Evolutionary conservation across 2,113 vertebrate species (phyloP).

Genomic region (Hemichromis elongatus): DNA sequence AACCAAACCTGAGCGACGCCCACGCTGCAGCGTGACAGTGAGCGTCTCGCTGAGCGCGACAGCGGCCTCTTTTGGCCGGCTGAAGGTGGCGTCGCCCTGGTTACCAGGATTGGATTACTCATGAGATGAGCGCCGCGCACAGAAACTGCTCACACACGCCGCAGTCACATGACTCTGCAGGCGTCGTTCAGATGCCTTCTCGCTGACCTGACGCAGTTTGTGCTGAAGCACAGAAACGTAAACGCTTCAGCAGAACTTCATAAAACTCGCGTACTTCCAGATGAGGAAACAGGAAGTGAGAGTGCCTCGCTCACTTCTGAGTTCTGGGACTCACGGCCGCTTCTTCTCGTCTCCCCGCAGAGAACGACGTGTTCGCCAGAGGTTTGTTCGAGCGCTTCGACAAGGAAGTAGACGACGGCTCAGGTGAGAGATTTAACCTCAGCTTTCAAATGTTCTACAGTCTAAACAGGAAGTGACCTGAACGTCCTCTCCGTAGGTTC

Average conservation of each 20-base stretch:
- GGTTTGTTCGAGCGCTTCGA: constrained; percentile 34
- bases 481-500: constrained; percentile 43
- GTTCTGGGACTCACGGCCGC: not conserved
- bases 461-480: constrained; percentile 10
- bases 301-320: not conserved
- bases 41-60: not conserved
- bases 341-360: constrained; percentile 27
- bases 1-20: not conserved
- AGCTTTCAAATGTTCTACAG: not conserved
- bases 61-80: not conserved
- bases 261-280: not conserved
- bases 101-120: not conserved
- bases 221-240: not conserved
- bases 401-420: not conserved
- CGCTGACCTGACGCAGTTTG: not conserved
- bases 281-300: not conserved
- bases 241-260: not conserved
- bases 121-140: not conserved
- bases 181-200: not conserved
- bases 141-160: not conserved
- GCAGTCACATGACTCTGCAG: not conserved
- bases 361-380: constrained; percentile 46
- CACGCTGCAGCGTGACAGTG: not conserved
- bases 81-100: not conserved
- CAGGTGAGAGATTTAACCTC: constrained; percentile 31